A percentile compares a stretch with the other conserved stretches of the same genome.
These are phyloP conservation scores for Clarias laeviceps DNA, from an alignment of 2,797 vertebrate species.

Conservation along the genomic window DNA sequence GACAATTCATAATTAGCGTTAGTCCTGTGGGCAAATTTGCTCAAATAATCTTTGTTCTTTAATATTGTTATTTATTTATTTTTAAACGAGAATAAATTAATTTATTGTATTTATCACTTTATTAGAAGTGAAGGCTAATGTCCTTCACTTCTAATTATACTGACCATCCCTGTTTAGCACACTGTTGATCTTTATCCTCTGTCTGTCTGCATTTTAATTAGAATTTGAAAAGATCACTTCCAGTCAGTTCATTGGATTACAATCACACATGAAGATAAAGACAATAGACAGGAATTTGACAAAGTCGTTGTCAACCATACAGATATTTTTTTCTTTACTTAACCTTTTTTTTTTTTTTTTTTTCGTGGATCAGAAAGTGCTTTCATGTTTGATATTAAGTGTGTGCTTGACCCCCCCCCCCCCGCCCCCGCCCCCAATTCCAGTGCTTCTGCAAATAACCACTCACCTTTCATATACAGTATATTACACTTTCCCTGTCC, in stretches of 20 bases:
- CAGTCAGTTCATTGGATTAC: background rate
- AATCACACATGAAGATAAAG: background rate
- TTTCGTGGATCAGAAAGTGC: background rate
- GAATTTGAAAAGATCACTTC: background rate
- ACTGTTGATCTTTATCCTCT: background rate
- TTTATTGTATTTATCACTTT: slow-evolving; percentile 3
- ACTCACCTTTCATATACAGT: background rate
- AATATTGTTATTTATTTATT: background rate
- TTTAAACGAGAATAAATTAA: slow-evolving; percentile 3
- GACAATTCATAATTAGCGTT: slow-evolving; percentile 13
- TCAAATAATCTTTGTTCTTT: background rate
- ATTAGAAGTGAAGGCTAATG: background rate
- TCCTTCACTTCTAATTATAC: background rate
- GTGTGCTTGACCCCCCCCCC: background rate
- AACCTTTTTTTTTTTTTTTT: background rate
- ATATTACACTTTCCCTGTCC: background rate
- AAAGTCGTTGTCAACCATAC: background rate
- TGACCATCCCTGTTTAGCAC: background rate
- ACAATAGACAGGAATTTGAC: background rate
- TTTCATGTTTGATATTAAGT: background rate
- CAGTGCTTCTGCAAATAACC: slow-evolving; percentile 17
- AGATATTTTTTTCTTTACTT: background rate
- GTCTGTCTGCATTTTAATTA: slow-evolving; percentile 8
- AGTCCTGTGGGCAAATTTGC: background rate
- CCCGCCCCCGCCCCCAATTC: background rate